A percentile compares a stretch with the other conserved stretches of the same genome.
These are phyloP conservation scores for Tringa solitaria DNA, from an alignment of 2,113 vertebrate genomes.

Conservation along the genomic window DNA sequence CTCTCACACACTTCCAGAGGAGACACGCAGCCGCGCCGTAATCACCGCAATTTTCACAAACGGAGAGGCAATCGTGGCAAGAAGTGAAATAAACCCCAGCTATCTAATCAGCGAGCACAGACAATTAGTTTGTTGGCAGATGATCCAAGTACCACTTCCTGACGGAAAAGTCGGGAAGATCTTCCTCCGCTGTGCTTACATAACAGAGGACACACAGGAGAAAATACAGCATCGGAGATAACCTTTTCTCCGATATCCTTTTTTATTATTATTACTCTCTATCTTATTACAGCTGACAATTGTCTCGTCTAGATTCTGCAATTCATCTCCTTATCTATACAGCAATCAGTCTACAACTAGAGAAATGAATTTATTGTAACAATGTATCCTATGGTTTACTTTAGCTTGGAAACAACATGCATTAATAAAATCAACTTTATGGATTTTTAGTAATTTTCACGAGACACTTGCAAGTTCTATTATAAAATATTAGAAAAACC, in stretches of 20 bases:
- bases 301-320: background rate
- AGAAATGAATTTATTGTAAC: background rate
- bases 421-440: background rate
- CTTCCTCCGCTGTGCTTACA: background rate
- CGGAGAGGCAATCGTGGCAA: background rate
- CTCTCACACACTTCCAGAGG: background rate
- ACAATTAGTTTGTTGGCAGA: background rate
- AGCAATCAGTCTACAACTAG: background rate
- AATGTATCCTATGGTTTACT: background rate
- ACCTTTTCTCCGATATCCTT: background rate
- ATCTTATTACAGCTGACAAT: background rate
- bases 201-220: slow-evolving; percentile 51
- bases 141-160: background rate
- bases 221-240: background rate
- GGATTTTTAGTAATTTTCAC: background rate
- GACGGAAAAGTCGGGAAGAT: background rate
- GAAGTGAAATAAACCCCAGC: background rate
- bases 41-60: background rate
- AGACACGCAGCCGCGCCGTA: background rate
- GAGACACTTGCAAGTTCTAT: background rate
- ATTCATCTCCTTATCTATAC: background rate
- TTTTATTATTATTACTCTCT: background rate
- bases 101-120: background rate
- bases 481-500: background rate
- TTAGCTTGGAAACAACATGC: background rate